phyloP scores from a whole-genome alignment of 2,113 vertebrate species.

The Himantopus leucocephalus region DNA sequence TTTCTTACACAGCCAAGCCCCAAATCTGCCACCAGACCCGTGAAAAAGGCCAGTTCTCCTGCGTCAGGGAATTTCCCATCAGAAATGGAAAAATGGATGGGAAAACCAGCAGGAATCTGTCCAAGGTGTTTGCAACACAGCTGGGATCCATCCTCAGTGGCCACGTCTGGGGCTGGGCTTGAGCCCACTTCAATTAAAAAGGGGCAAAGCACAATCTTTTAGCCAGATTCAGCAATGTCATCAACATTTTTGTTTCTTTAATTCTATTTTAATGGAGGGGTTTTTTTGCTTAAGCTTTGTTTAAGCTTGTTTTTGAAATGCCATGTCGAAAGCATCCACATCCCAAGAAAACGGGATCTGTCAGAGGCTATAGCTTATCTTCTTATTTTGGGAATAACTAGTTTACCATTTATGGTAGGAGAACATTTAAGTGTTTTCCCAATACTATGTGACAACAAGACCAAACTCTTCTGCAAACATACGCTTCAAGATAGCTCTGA shows the following conservation, averaged over 20 bases:
- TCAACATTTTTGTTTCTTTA: background rate
- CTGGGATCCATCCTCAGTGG: background rate
- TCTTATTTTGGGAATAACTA: background rate
- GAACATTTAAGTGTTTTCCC: background rate
- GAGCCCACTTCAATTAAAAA: background rate
- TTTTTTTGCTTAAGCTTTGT: background rate
- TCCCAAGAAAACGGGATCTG: background rate
- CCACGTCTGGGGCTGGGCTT: background rate
- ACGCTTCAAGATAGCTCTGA: background rate
- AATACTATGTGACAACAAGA: background rate
- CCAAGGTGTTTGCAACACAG: rapidly evolving
- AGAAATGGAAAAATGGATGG: background rate
- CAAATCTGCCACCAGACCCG: background rate
- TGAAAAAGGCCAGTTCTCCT: rapidly evolving
- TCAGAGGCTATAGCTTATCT: background rate
- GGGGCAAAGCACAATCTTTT: background rate
- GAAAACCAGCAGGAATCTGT: background rate
- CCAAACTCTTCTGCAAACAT: background rate
- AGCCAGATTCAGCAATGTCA: background rate
- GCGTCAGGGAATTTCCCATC: background rate
- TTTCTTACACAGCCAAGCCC: background rate
- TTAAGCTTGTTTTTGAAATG: rapidly evolving
- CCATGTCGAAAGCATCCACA: rapidly evolving
- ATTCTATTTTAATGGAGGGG: background rate
- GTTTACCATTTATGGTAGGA: background rate